Evolutionary conservation across 1,140 invertebrate species (phyloP), one percentile per base, ranked within the genome.

Genomic region (Orius laevigatus): DNA sequence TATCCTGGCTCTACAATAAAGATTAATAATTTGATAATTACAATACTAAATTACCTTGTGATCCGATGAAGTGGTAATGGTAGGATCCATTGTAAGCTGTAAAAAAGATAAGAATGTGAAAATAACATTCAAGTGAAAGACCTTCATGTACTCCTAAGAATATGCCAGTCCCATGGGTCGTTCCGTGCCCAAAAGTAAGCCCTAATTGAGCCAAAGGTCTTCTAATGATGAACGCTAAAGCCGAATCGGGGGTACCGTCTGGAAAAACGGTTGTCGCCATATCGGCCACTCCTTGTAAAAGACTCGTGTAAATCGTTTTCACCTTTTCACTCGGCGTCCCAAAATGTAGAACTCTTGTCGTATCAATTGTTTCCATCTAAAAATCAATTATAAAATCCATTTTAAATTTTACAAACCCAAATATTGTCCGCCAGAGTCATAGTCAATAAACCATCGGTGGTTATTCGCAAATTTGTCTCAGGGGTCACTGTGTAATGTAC

Each of bases 341-440:
- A 59, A 71, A 70, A 57, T 76, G 71, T 15, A 79, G 58, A 3
- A 77, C 79, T 58, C 79, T 63, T 3, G 79, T 80, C 3, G 79
- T 73, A 59, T 80, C 78, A 10, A 77, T 79, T 9, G 76, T 79
- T 25, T 76, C 76, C n/a, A n/a, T n/a, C n/a, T n/a, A n/a, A n/a
- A n/a, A n/a, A n/a, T n/a, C n/a, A n/a, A n/a, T n/a, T n/a, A n/a
- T n/a, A n/a, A n/a, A n/a, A n/a, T n/a, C n/a, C n/a, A n/a, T n/a
- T n/a, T n/a, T n/a, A n/a, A n/a, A n/a, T n/a, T n/a, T n/a, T n/a
- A n/a, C n/a, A n/a, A n/a, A 63, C 74, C 70, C 59, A 50, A 61
- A 59, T 77, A 79, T 53, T 79, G 76, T 34, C 67, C 75, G 36
- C 77, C 76, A 35, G 74, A 75, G 56, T 78, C 76, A 75, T 57